phyloP scores from a whole-genome alignment of 2,888 invertebrate species.

The Cataglyphis rosenhaueri region DNA sequence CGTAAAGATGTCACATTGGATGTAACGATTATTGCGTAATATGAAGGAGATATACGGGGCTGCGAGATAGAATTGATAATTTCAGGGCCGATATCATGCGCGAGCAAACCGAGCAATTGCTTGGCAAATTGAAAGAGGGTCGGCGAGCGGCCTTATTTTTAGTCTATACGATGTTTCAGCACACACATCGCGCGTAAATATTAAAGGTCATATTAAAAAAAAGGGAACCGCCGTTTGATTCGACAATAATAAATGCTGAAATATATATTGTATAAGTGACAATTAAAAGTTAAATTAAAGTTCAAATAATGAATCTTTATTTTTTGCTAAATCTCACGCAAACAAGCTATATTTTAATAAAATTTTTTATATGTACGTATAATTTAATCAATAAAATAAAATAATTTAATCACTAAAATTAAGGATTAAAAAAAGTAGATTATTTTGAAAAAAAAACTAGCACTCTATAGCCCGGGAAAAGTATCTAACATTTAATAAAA shows the following conservation, averaged over 20 bases:
- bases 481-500: neutral
- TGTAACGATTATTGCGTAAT: slow-evolving; percentile 36
- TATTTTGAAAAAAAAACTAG: neutral
- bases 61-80: slow-evolving; percentile 43
- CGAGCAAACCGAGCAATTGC: slow-evolving; percentile 36
- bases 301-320: neutral
- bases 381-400: slow-evolving; percentile 3
- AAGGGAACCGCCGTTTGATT: neutral
- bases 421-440: neutral
- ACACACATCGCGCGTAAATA: slow-evolving; percentile 2
- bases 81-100: slow-evolving; percentile 45
- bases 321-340: neutral
- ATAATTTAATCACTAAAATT: neutral
- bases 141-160: slow-evolving; percentile 37
- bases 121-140: slow-evolving; percentile 30
- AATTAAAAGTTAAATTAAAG: neutral
- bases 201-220: neutral
- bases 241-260: neutral
- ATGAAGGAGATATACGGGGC: slow-evolving; percentile 15
- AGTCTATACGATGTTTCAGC: neutral
- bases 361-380: neutral
- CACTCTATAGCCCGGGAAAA: neutral
- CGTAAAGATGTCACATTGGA: slow-evolving; percentile 26
- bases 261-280: neutral
- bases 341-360: neutral